Evolutionary conservation across 2,113 vertebrate species (phyloP).

Genomic region (Taurulus bubalis): DNA sequence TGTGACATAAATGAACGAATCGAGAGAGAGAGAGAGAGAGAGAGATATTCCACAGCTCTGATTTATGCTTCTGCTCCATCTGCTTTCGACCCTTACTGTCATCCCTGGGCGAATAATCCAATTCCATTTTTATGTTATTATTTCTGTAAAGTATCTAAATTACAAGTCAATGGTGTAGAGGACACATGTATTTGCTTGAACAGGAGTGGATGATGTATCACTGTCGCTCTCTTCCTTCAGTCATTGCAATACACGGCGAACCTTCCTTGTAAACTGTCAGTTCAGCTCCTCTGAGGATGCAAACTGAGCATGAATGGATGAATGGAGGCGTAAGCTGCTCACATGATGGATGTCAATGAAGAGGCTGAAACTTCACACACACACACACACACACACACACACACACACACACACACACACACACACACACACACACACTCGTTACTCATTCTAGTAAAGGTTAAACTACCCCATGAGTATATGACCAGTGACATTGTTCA

Average conservation of each 20-base stretch:
- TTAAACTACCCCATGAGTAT: constrained; percentile 66
- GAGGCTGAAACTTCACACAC: constrained; percentile 8
- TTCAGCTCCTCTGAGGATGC: constrained; percentile 39
- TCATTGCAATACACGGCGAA: constrained; percentile 7
- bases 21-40: not conserved
- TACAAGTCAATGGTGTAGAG: constrained; percentile 19
- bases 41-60: constrained; percentile 37
- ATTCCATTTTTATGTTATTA: constrained; percentile 49
- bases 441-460: constrained; percentile 64
- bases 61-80: constrained; percentile 58
- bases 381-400: not conserved
- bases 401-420: constrained; percentile 21
- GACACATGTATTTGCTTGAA: constrained; percentile 31
- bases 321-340: constrained; percentile 28
- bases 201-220: constrained; percentile 35
- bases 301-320: constrained; percentile 31
- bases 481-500: constrained; percentile 48
- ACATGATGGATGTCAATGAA: not conserved
- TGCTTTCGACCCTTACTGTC: constrained; percentile 39
- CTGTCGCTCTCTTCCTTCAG: constrained; percentile 7
- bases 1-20: not conserved
- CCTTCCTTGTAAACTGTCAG: constrained; percentile 48
- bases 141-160: constrained; percentile 39
- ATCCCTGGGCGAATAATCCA: constrained; percentile 33
- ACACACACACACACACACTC: constrained; percentile 18